Percentiles rank a stretch among this genome's conserved stretches.
phyloP scores from a whole-genome alignment of 1,140 invertebrate species.

The Drosophila tristis region DNA sequence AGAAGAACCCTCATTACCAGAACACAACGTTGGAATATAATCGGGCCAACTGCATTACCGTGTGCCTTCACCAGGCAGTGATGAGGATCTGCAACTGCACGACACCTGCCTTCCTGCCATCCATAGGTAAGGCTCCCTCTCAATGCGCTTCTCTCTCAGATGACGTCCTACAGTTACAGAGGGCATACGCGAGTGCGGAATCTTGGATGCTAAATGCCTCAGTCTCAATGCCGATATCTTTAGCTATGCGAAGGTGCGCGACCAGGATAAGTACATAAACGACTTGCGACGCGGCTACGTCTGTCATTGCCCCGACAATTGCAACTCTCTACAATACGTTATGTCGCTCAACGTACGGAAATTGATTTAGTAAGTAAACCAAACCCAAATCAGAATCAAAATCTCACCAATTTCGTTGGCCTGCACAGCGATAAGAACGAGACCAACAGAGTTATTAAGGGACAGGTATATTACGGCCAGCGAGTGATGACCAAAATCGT shows the following conservation, averaged over 20 bases:
- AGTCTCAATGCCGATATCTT: constrained; percentile 58
- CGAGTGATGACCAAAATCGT: constrained; percentile 62
- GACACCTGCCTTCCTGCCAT: constrained; percentile 44
- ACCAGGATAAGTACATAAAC: constrained; percentile 62
- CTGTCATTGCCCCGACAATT: constrained; percentile 63
- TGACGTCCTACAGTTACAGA: constrained; percentile 8
- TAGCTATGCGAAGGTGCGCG: constrained; percentile 52
- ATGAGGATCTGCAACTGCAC: constrained; percentile 58
- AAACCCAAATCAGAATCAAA: background rate
- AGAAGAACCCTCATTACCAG: constrained; percentile 42
- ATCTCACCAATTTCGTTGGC: background rate
- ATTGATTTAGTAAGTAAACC: constrained; percentile 42
- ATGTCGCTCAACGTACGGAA: constrained; percentile 58
- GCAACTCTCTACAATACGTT: constrained; percentile 42
- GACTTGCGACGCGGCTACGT: constrained; percentile 53
- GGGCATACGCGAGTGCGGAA: constrained; percentile 49
- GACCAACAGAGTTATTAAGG: constrained; percentile 38
- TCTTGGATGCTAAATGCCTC: constrained; percentile 58
- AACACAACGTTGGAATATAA: constrained; percentile 42
- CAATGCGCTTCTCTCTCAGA: too few species aligned
- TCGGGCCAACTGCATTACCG: constrained; percentile 52
- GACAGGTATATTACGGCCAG: constrained; percentile 59
- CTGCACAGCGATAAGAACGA: constrained; percentile 29
- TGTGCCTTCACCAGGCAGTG: constrained; percentile 58
- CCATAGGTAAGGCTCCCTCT: constrained; percentile 24